phyloP scores from a whole-genome alignment of 1,140 invertebrate genomes.

The Telenomus remus region DNA sequence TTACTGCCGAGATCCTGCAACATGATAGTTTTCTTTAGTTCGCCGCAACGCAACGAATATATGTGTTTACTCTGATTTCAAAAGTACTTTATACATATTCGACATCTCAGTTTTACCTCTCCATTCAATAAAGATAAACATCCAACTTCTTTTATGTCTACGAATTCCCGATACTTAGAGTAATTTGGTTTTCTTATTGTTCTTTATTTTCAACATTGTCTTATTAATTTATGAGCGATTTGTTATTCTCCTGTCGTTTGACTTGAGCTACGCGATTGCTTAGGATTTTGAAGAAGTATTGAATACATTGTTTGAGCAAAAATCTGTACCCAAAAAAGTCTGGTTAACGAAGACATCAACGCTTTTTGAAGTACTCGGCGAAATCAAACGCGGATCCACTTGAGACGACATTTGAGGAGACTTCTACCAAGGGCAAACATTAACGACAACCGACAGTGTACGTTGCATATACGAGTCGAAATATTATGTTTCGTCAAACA shows the following conservation, averaged over 20 bases:
- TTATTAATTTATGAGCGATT: no score
- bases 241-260: no score
- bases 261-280: no score
- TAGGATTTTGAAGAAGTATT: slow-evolving; percentile 25
- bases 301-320: slow-evolving; percentile 44
- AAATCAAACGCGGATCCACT: slow-evolving; percentile 47
- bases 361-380: slow-evolving; percentile 39
- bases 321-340: slow-evolving; percentile 30
- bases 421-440: slow-evolving; percentile 57
- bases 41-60: slow-evolving; percentile 23
- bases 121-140: no score
- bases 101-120: no score
- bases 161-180: background rate
- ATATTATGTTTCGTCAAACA: slow-evolving; percentile 73
- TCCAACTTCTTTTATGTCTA: no score
- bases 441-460: slow-evolving; percentile 54
- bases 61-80: background rate
- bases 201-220: no score
- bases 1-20: slow-evolving; percentile 40
- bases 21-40: slow-evolving; percentile 49
- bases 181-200: background rate
- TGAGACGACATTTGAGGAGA: slow-evolving; percentile 56
- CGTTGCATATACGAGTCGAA: slow-evolving; percentile 62
- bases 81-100: no score
- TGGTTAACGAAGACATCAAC: slow-evolving; percentile 42